Conservation (phyloP, 2,797 vertebrate species). For the Chiroxiphia lanceolata region DNA sequence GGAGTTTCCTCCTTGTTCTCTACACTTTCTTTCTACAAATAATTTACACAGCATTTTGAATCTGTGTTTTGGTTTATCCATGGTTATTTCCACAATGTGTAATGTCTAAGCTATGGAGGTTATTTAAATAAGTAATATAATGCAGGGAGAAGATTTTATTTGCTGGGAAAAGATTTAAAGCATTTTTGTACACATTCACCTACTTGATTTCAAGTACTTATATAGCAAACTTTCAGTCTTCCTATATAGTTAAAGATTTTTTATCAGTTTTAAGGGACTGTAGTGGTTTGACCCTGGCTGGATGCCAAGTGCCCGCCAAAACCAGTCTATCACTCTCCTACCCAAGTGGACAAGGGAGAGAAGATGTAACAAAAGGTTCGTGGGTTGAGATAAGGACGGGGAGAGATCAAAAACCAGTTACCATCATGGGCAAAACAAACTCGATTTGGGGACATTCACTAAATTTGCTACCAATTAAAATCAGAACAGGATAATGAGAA, state of each 20-base stretch:
- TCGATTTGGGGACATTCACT: not conserved
- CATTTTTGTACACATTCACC: not conserved
- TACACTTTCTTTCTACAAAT: not conserved
- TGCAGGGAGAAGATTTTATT: not conserved
- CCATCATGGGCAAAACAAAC: not conserved
- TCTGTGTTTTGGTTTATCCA: not conserved
- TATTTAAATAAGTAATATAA: not conserved
- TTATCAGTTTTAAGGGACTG: not conserved
- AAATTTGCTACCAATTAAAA: not conserved
- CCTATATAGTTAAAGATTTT: not conserved
- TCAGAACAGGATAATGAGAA: not conserved
- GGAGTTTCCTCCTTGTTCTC: not conserved
- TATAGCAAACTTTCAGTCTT: not conserved
- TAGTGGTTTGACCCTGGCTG: not conserved
- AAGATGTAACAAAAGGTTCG: not conserved
- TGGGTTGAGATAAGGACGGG: not conserved
- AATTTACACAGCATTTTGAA: not conserved
- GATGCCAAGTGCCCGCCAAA: not conserved
- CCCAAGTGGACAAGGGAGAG: not conserved
- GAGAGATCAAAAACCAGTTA: not conserved
- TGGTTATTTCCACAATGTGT: not conserved
- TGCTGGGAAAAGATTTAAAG: not conserved
- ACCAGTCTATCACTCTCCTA: not conserved
- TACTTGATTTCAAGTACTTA: not conserved
- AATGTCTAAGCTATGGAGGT: fast-evolving